These are phyloP conservation scores for Bicyclus anynana DNA, from an alignment of 1,140 invertebrate genomes.

Conservation along the genomic window DNA sequence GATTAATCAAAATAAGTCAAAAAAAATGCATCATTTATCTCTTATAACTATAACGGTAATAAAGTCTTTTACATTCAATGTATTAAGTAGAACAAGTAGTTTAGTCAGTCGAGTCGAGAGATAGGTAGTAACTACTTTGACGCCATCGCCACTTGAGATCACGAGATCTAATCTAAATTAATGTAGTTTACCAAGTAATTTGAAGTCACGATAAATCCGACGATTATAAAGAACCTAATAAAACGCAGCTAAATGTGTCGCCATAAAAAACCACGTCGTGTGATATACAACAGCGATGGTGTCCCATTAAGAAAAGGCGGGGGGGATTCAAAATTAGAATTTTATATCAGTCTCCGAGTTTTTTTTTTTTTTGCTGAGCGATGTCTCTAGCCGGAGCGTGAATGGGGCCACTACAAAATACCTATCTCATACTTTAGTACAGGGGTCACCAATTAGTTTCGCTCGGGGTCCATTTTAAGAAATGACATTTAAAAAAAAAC, in stretches of 20 bases:
- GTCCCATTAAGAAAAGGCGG: constrained; percentile 45
- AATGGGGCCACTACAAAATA: constrained; percentile 38
- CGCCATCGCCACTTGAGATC: not conserved
- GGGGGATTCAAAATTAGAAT: constrained; percentile 68
- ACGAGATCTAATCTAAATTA: constrained; percentile 10
- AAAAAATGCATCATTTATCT: too few species aligned
- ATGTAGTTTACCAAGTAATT: not conserved
- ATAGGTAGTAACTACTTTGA: constrained; percentile 1
- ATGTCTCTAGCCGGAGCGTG: constrained; percentile 49
- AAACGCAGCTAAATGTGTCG: constrained; percentile 8
- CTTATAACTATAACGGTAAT: too few species aligned
- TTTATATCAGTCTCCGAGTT: constrained; percentile 54
- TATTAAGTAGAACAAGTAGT: too few species aligned
- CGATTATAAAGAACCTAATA: constrained; percentile 2
- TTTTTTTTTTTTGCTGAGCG: constrained; percentile 40
- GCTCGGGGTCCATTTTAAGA: too few species aligned
- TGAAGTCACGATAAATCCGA: not conserved
- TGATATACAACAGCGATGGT: constrained; percentile 42
- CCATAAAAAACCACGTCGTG: constrained; percentile 25
- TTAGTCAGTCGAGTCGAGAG: not conserved
- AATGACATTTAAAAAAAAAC: too few species aligned
- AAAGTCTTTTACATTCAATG: too few species aligned
- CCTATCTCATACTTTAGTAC: not conserved
- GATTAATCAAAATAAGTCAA: too few species aligned
- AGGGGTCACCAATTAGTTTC: too few species aligned